Base-by-base conservation (phyloP, 2,888 invertebrate species). In the Steinernema scapterisci region DNA sequence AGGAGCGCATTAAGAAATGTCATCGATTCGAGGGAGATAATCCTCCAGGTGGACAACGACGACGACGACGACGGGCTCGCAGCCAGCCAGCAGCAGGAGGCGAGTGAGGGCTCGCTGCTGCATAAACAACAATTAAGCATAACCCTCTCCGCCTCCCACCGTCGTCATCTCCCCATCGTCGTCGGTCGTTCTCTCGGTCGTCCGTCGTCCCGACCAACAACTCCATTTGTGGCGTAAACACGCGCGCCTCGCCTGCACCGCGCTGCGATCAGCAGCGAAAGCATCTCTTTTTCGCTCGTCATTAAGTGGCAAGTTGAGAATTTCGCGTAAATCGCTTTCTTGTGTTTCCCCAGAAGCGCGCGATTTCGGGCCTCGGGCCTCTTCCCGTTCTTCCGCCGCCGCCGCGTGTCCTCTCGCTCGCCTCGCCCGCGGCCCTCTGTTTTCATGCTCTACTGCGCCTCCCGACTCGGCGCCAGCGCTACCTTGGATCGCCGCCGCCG, bases 41-140 rank as follows among this genome's bases (percentile, higher is more conserved):
- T n/a, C n/a, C n/a, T n/a, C n/a, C n/a, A n/a, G n/a, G n/a, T n/a
- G n/a, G n/a, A n/a, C n/a, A n/a, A n/a, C n/a, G n/a, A n/a, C n/a
- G n/a, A n/a, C n/a, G n/a, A n/a, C n/a, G n/a, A n/a, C n/a, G n/a
- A n/a, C n/a, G n/a, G n/a, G n/a, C n/a, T n/a, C n/a, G n/a, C n/a
- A n/a, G n/a, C 51, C 51, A 19, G 9, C 51, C 51, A 44, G 9
- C 45, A n/a, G n/a, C 45, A 44, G 45, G 45, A 11, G 45, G 45
- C 45, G 45, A 11, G 45, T 44, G 45, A n/a, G 48, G 16, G 48
- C 19, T 19, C 48, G 13, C 54, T 21, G 54, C 54, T 21, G 54
- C 54, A 54, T 25, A 54, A 19, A 54, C 54, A 25, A 54, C 54
- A 54, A 54, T 54, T 54, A 54, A 54, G 25, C 54, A 21, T 23